phyloP scores from a whole-genome alignment of 2,113 vertebrate species.

The Lycaon pictus region DNA sequence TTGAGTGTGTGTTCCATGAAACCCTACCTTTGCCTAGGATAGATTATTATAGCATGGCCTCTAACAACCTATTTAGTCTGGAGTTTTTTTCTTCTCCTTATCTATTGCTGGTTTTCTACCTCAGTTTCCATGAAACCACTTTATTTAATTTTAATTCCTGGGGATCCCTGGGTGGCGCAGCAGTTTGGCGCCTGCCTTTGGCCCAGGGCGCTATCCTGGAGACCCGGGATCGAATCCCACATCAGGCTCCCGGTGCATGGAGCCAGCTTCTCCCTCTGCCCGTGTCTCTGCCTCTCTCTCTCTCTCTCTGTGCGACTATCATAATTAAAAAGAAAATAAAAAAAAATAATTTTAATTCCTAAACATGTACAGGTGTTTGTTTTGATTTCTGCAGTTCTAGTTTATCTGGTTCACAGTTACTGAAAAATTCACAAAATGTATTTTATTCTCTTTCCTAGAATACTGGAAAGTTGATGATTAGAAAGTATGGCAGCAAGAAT shows the following conservation, averaged over 20 bases:
- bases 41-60: not conserved
- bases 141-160: not conserved
- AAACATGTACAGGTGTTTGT: not conserved
- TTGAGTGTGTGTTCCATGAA: not conserved
- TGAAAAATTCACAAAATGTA: not conserved
- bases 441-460: not conserved
- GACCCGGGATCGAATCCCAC: too few species aligned
- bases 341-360: not conserved
- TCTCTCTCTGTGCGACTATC: too few species aligned
- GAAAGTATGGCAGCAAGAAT: not conserved
- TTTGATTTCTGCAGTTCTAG: not conserved
- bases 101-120: not conserved
- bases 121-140: not conserved
- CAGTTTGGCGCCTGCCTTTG: too few species aligned
- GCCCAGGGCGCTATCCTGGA: too few species aligned
- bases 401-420: not conserved
- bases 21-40: not conserved
- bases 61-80: not conserved
- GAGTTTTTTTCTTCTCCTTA: too few species aligned
- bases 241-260: too few species aligned
- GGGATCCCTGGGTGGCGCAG: too few species aligned
- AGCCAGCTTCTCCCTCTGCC: too few species aligned
- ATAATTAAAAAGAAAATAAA: too few species aligned
- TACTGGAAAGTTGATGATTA: not conserved
- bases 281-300: too few species aligned